Base-by-base conservation (phyloP, 2,797 vertebrate genomes). In the Ctenosaura bakeri region DNA sequence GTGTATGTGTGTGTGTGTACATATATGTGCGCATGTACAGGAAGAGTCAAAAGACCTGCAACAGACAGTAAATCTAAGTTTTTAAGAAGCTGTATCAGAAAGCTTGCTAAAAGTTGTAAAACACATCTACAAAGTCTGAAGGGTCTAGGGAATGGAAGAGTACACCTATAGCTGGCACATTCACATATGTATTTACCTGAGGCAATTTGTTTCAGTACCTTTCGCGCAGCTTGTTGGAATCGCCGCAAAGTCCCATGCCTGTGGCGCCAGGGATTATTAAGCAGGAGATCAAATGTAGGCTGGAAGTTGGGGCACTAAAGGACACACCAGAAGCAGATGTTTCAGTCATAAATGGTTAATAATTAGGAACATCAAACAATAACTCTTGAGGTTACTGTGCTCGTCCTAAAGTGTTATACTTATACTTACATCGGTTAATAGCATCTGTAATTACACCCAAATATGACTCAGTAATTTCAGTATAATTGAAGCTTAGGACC, bases 161-260 rank as follows among this genome's bases (percentile, higher is more conserved):
- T 35, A 42, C 29, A 3, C n/a, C 78, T 83, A 35, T 26, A 87
- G 71, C 56, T 81, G 42, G 4, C 18, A 90, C 20, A 7, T 83
- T 62, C 20, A 52, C 1, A 0, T 12, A n/a, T 3, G 66, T 35
- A 85, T 80, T 90, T 77, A 83, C 73, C 71, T 64, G 46, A 83
- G 35, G 9, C 20, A 42, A 69, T 90, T 56, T 88, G 73, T 69
- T 83, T 87, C 54, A 87, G 86, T 97, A 99, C 99, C 98, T 98
- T 99, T 90, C 97, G 98, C 6, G 97, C 98, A 78, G 97, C 98
- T 96, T 99, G 98, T 89, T 98, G 98, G 93, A 99, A 98, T 81
- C 97, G 96, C 83, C 92, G 96, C 81, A 98, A 94, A 69, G 95
- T 96, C 92, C 97, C 96, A 13, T 94, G 97, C 87, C 96, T 98